These are phyloP conservation scores for Callocephalon fimbriatum DNA, from an alignment of 2,113 vertebrate genomes.

Conservation along the genomic window DNA sequence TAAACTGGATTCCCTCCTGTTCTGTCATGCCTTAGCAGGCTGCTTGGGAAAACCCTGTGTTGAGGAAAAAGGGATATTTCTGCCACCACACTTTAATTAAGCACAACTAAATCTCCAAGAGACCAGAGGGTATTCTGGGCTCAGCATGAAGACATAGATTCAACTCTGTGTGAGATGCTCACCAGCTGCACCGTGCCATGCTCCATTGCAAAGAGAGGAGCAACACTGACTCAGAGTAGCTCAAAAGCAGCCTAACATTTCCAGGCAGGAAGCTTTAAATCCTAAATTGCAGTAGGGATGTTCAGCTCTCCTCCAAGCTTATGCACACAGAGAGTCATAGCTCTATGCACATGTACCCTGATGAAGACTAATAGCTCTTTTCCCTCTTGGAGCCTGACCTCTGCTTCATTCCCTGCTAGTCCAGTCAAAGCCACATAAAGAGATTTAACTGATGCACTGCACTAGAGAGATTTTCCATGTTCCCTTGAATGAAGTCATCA, in stretches of 20 bases:
- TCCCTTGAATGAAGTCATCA: background rate
- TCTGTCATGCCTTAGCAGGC: background rate
- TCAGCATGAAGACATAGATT: background rate
- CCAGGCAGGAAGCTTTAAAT: background rate
- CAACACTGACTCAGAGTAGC: background rate
- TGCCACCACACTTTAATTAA: background rate
- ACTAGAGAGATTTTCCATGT: background rate
- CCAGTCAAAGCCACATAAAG: background rate
- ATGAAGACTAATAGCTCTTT: background rate
- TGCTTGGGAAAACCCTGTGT: background rate
- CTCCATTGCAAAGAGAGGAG: background rate
- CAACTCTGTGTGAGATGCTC: background rate
- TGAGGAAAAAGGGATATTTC: background rate
- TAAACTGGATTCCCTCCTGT: background rate
- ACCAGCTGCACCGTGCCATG: background rate
- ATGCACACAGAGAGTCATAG: background rate
- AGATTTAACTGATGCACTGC: background rate
- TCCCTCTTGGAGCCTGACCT: background rate
- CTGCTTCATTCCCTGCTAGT: background rate
- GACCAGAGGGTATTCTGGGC: background rate
- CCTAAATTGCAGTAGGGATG: background rate
- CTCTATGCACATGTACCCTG: background rate
- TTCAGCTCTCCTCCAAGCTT: background rate
- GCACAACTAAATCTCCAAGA: background rate
- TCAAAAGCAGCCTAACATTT: background rate